These are phyloP conservation scores for Cettia cetti DNA, from an alignment of 2,113 vertebrate species.

Conservation along the genomic window DNA sequence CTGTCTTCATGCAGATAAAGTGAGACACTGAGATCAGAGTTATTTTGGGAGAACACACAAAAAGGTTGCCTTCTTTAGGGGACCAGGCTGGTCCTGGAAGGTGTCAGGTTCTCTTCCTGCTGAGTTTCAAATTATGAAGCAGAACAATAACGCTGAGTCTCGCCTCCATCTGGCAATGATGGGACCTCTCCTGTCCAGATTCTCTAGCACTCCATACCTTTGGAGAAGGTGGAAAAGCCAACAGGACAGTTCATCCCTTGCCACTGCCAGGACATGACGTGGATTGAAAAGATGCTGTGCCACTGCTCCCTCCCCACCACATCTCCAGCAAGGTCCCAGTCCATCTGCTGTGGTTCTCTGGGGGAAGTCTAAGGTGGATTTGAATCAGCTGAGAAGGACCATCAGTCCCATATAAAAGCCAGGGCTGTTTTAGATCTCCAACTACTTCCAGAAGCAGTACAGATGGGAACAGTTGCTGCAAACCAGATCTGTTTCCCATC, in stretches of 20 bases:
- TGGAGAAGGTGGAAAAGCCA: background rate
- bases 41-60: background rate
- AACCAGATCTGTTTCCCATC: background rate
- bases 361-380: background rate
- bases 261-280: background rate
- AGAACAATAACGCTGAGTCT: background rate
- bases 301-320: background rate
- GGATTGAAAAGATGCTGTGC: background rate
- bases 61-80: background rate
- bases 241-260: rapidly evolving
- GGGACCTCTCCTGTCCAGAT: background rate
- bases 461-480: background rate
- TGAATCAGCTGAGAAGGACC: background rate
- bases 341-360: background rate
- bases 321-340: background rate
- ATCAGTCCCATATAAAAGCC: background rate
- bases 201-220: background rate
- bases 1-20: rapidly evolving
- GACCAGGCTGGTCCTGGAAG: background rate
- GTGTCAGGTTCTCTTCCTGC: background rate
- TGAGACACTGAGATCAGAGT: background rate
- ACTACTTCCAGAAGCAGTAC: background rate
- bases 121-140: background rate
- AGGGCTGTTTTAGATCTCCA: background rate
- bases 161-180: background rate